Base-by-base conservation (phyloP, 2,888 invertebrate genomes). In the Lochmaea capreae region DNA sequence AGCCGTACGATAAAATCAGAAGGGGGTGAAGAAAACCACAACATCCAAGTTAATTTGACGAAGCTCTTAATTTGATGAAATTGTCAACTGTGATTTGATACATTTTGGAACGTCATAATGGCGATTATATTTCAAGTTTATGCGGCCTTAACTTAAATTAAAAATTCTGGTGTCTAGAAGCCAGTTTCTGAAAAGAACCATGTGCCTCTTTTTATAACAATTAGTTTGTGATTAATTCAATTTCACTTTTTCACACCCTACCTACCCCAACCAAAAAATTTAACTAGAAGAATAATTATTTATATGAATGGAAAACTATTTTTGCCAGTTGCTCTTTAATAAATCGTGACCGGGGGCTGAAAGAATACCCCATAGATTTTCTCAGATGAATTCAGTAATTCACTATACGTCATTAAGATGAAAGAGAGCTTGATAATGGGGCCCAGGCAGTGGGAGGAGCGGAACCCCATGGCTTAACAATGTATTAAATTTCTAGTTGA, bases 401-500 rank as follows among this genome's bases (percentile, higher is more conserved):
- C 72, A 76, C 78, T 79, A 79, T 81, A 79, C 80, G 81, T 81
- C 81, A 82, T 81, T 81, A 81, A 80, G 73, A 74, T 74, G 76
- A 79, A 79, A 81, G 79, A 79, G 79, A 78, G 67, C 72, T 69
- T 69, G 72, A 75, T 75, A 72, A 75, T 73, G 71, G 73, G 66
- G 68, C 65, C 49, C 52, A 67, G 65, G 70, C 73, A 74, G 78
- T 81, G 81, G 81, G 81, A 79, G 81, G 82, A 81, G 80, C 81
- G 75, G 78, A 77, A 76, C 81, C 81, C 81, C 78, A 78, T 79
- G 79, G 80, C 81, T 82, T 83, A 81, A 82, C 82, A 79, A 81
- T 79, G 82, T 83, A 83, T 83, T 83, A 82, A 81, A 82, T 83
- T 83, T 83, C 83, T 79, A 75, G 80, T 79, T 83, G 83, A 83